Percentiles rank a stretch among this genome's conserved stretches.
These are phyloP conservation scores for Nemapogon koenigi DNA, from an alignment of 2,888 invertebrate species.

Conservation along the genomic window DNA sequence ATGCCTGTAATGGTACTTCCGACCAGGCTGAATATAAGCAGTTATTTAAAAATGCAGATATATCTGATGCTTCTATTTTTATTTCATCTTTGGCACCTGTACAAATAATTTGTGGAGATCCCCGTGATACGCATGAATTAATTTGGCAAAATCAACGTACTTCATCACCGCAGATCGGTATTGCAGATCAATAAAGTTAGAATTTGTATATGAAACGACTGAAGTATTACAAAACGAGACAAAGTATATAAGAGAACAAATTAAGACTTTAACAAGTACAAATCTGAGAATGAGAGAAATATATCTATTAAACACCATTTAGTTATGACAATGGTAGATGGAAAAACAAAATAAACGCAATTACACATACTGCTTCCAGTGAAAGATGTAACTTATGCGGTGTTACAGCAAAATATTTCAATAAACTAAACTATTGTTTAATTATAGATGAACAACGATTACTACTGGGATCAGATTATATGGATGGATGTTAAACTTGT, in stretches of 20 bases:
- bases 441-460: neutral
- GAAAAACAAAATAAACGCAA: no score
- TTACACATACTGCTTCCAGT: neutral
- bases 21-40: slow-evolving; percentile 5
- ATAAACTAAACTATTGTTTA: neutral
- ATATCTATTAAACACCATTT: no score
- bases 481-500: slow-evolving; percentile 7
- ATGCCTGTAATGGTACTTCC: no score
- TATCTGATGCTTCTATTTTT: slow-evolving; percentile 5
- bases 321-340: no score
- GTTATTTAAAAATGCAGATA: slow-evolving; percentile 2
- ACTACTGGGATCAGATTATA: slow-evolving; percentile 2
- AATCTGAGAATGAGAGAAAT: no score
- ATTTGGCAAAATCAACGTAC: neutral
- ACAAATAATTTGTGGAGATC: neutral
- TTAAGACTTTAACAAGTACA: no score
- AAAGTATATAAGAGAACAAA: no score
- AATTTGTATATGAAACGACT: slow-evolving; percentile 6
- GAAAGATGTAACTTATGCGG: neutral
- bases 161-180: neutral
- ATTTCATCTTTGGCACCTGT: slow-evolving; percentile 8
- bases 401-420: neutral
- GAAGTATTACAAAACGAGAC: slow-evolving; percentile 7
- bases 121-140: neutral
- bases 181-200: neutral